Percentiles rank a stretch among this genome's conserved stretches.
Conservation (phyloP, 2,888 invertebrate species). For the Tipula lateralis region DNA sequence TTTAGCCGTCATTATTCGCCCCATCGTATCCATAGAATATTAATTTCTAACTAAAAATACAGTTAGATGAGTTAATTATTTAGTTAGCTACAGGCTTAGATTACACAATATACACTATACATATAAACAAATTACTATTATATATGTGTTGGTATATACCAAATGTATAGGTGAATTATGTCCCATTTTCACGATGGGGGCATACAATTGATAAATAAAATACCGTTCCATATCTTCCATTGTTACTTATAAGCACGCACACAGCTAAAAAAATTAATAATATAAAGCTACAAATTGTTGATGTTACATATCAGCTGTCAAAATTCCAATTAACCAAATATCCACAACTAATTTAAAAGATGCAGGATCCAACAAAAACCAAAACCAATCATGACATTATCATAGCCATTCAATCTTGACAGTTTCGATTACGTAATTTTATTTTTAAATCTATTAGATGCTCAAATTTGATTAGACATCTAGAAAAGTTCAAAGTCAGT, state of each 20-base stretch:
- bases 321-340: background rate
- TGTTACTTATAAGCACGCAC: too few species aligned
- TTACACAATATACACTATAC: background rate
- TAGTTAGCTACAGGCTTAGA: background rate
- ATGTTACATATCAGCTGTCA: background rate
- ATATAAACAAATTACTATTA: background rate
- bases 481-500: background rate
- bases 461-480: background rate
- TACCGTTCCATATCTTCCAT: background rate
- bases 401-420: background rate
- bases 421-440: background rate
- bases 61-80: background rate
- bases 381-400: background rate
- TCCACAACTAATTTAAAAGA: background rate
- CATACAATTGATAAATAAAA: background rate
- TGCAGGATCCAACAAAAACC: background rate
- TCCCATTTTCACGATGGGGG: background rate
- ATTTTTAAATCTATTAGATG: background rate
- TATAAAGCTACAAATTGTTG: background rate
- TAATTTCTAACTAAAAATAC: background rate
- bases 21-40: background rate
- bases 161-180: background rate
- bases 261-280: background rate
- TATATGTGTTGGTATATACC: background rate
- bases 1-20: background rate